phyloP scores from a whole-genome alignment of 2,888 invertebrate species.

The Drosophila lacicola region DNA sequence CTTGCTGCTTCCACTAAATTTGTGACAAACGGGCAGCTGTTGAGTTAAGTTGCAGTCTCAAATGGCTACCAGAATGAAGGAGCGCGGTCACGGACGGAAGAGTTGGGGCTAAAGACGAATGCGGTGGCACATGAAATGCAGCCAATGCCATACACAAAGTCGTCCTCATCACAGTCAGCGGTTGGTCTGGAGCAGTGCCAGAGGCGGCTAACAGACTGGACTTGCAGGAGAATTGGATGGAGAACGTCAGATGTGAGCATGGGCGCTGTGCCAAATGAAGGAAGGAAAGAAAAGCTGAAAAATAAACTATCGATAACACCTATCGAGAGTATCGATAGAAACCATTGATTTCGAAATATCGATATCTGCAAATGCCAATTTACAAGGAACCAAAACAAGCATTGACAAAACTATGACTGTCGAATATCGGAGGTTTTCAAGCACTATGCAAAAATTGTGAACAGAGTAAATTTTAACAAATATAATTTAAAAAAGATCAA shows the following conservation, averaged over 20 bases:
- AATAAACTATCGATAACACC: too few species aligned
- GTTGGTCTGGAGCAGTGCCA: not conserved
- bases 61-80: slow-evolving; percentile 32
- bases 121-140: slow-evolving; percentile 69
- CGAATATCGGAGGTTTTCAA: too few species aligned
- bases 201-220: slow-evolving; percentile 5
- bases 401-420: too few species aligned
- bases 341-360: too few species aligned
- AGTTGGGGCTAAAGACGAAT: slow-evolving; percentile 35
- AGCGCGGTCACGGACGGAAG: not conserved
- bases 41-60: slow-evolving; percentile 59
- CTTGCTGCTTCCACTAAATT: slow-evolving; percentile 55
- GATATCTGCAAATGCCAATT: too few species aligned
- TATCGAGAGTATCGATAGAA: too few species aligned
- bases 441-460: too few species aligned
- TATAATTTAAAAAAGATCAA: too few species aligned
- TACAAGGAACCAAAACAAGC: too few species aligned
- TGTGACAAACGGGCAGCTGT: slow-evolving; percentile 71
- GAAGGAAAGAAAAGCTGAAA: too few species aligned
- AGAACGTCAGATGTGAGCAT: not conserved
- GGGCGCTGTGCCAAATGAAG: not conserved
- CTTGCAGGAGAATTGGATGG: not conserved
- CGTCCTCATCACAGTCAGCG: slow-evolving; percentile 25
- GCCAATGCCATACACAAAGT: slow-evolving; percentile 37
- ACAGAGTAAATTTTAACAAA: too few species aligned